Base-by-base conservation (phyloP, 1,140 invertebrate genomes). In the Drosophila eugracilis region DNA sequence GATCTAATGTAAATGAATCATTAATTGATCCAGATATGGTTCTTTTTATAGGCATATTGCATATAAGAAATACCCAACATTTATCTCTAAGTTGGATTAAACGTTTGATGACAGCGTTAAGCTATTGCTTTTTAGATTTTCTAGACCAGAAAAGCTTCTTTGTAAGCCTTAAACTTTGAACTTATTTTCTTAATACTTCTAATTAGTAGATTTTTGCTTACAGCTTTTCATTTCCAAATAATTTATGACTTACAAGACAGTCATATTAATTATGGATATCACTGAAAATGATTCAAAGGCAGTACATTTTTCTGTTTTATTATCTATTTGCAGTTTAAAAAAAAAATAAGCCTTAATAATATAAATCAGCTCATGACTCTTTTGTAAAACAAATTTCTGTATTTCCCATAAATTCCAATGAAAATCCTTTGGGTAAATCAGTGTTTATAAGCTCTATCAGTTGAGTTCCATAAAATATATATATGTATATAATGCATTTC, bases 1-100 rank as follows among this genome's bases (percentile, higher is more conserved):
- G 26, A 59, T 14, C 28, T 28, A 63, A 58, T 62, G 17, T 57
- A 47, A 65, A 28, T 63, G 54, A 63, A 45, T 63, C 60, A 63
- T 44, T 63, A 37, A 62, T 37, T 45, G 24, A 62, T 47, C 41
- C 22, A 37, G 48, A 42, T 62, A 62, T 65, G 45, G 22, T 36
- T 62, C 7, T 44, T 65, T 65, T 19, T 32, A 60, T 59, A 37
- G 59, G 19, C 47, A 30, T 50, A 59, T 39, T 36, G 21, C 21
- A 55, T 53, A 5, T 24, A 22, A n/a, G 9, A 55, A 17, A 5
- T 54, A 30, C 19, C 48, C 48, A 52, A 54, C 19, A 36, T 58
- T 58, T 24, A 48, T 58, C 21, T 34, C 3, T 36, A 45, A 14
- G 14, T 44, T 22, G 19, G 19, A 12, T n/a, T 21, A 2, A 0